These are phyloP conservation scores for Diploscapter pachys DNA, from an alignment of 1,140 invertebrate genomes.

Conservation along the genomic window DNA sequence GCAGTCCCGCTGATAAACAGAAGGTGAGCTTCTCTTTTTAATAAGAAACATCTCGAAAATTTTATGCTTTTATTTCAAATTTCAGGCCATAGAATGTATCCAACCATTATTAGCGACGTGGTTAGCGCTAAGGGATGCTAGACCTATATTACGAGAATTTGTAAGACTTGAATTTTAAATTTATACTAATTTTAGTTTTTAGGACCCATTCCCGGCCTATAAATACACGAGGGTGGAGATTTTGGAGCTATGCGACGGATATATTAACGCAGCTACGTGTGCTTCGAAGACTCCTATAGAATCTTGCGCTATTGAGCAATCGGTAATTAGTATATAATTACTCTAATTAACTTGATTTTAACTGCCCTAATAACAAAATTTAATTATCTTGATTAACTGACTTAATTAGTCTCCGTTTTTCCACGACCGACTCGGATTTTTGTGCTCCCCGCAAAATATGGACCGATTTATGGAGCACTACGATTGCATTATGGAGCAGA, in stretches of 20 bases:
- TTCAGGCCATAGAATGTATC: too few relatives aligned
- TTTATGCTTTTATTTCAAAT: too few relatives aligned
- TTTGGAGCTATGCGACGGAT: slow-evolving; percentile 21
- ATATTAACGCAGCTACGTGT: slow-evolving; percentile 18
- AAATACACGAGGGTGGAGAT: slow-evolving; percentile 7
- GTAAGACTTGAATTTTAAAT: too few relatives aligned
- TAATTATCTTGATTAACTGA: not conserved
- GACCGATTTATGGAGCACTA: slow-evolving; percentile 12
- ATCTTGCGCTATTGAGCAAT: slow-evolving; percentile 8
- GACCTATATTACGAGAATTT: too few relatives aligned
- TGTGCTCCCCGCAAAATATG: slow-evolving; percentile 22
- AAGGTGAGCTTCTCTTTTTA: too few relatives aligned
- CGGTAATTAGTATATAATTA: not conserved
- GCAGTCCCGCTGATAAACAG: too few relatives aligned
- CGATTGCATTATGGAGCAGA: slow-evolving; percentile 4
- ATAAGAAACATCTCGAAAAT: too few relatives aligned
- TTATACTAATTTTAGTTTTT: not conserved
- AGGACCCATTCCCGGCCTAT: slow-evolving; percentile 13
- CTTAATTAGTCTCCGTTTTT: not conserved
- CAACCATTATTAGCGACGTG: too few relatives aligned
- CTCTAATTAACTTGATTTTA: not conserved
- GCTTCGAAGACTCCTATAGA: slow-evolving; percentile 5
- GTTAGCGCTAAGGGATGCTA: too few relatives aligned
- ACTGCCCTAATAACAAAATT: not conserved
- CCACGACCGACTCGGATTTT: slow-evolving; percentile 15